Evolutionary conservation across 2,888 invertebrate species (phyloP).

Genomic region (Epirrita christyi): DNA sequence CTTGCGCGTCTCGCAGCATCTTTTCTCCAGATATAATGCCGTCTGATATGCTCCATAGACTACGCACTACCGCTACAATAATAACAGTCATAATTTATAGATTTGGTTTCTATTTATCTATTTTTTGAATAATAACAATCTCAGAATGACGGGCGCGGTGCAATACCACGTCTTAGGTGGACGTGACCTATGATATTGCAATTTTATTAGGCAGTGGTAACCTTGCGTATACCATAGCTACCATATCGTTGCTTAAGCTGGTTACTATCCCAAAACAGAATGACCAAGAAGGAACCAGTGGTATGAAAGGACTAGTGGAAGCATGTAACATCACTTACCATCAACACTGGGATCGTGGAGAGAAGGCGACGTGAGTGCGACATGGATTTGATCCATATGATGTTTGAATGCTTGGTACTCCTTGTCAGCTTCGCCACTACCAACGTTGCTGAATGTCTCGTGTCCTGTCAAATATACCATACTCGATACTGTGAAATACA

Average conservation of each 20-base stretch:
- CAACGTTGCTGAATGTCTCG: constrained; percentile 90
- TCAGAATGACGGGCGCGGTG: too few species aligned
- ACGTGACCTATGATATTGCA: too few species aligned
- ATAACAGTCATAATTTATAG: too few species aligned
- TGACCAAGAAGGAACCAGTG: too few species aligned
- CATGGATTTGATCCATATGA: constrained; percentile 92
- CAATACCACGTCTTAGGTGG: too few species aligned
- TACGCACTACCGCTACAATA: constrained; percentile 65
- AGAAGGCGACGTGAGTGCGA: constrained; percentile 88
- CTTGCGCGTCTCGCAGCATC: constrained; percentile 77
- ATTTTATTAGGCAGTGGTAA: too few species aligned
- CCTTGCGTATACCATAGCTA: too few species aligned
- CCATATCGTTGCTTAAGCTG: too few species aligned
- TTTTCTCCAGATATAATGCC: constrained; percentile 72
- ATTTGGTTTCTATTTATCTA: too few species aligned
- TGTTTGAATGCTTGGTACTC: constrained; percentile 91
- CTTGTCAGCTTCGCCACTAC: constrained; percentile 85
- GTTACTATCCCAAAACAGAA: too few species aligned
- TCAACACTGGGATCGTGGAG: constrained; percentile 80
- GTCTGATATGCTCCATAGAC: constrained; percentile 73
- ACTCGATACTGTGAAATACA: neutral
- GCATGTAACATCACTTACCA: constrained; percentile 47
- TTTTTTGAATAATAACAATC: too few species aligned
- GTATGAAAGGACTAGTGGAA: too few species aligned
- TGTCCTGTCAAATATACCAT: constrained; percentile 78